Percentiles rank a stretch among this genome's conserved stretches.
These are phyloP conservation scores for Thunnus albacares DNA, from an alignment of 2,797 vertebrate genomes.

Conservation along the genomic window DNA sequence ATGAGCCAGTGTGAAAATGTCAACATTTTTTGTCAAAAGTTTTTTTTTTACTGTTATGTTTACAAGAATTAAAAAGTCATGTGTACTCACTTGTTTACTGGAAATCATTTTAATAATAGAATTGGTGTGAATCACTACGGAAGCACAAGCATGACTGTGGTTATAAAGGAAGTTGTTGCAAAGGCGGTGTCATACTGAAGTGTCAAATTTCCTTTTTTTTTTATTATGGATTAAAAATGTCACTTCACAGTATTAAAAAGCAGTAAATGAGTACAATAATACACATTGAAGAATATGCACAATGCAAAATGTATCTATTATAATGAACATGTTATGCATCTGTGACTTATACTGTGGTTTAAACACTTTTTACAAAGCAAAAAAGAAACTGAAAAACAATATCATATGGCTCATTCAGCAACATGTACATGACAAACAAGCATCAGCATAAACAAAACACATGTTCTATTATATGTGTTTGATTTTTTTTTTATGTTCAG, in stretches of 20 bases:
- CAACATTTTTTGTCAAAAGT: neutral
- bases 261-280: neutral
- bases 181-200: accelerated
- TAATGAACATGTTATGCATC: neutral
- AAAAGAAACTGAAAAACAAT: neutral
- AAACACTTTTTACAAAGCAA: neutral
- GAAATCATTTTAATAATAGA: neutral
- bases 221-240: slow-evolving; percentile 13
- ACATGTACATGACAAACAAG: neutral
- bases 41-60: slow-evolving; percentile 12
- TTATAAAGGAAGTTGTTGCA: neutral
- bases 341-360: neutral
- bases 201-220: neutral
- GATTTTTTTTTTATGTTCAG: neutral
- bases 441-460: neutral
- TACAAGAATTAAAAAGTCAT: slow-evolving; percentile 12
- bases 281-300: neutral
- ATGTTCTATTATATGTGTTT: no score
- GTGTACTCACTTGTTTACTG: slow-evolving; percentile 2
- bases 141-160: slow-evolving; percentile 1
- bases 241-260: neutral
- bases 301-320: neutral
- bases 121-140: neutral
- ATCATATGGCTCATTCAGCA: neutral
- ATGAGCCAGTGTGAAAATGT: neutral